phyloP scores from a whole-genome alignment of 1,140 invertebrate genomes.

The Catajapyx aquilonaris region DNA sequence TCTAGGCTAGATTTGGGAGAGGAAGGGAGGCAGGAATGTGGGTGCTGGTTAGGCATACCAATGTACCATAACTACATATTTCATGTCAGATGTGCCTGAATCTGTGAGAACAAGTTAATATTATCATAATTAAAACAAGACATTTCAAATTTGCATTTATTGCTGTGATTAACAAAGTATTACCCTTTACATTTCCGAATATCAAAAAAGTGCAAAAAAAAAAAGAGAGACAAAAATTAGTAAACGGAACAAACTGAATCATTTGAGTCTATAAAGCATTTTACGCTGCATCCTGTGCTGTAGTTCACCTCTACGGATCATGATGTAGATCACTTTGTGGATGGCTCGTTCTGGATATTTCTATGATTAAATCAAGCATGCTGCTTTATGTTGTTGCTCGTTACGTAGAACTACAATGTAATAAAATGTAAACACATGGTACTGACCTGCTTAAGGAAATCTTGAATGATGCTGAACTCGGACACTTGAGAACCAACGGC shows the following conservation, averaged over 20 bases:
- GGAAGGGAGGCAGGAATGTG: no score
- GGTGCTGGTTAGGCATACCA: no score
- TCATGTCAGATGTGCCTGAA: no score
- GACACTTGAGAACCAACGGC: slow-evolving; percentile 92
- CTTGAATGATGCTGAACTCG: slow-evolving; percentile 79
- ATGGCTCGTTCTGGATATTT: slow-evolving; percentile 72
- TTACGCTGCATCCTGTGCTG: slow-evolving; percentile 91
- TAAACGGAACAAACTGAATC: slow-evolving; percentile 11
- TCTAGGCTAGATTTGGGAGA: no score
- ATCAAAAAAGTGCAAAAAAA: background rate
- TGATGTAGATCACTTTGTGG: slow-evolving; percentile 73
- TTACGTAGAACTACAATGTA: background rate
- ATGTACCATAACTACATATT: no score
- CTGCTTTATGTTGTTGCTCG: background rate
- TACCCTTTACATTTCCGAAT: no score
- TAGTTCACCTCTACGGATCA: slow-evolving; percentile 85
- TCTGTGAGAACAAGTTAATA: no score
- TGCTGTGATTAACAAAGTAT: no score
- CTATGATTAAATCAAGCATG: background rate
- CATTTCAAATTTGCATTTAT: no score
- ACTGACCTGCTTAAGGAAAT: slow-evolving; percentile 61
- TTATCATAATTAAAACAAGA: no score
- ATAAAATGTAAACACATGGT: background rate
- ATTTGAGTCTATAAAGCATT: slow-evolving; percentile 81
- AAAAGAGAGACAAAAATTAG: background rate